These are phyloP conservation scores for Sebastes baramenuke DNA, from an alignment of 2,797 vertebrate species.

Conservation along the genomic window DNA sequence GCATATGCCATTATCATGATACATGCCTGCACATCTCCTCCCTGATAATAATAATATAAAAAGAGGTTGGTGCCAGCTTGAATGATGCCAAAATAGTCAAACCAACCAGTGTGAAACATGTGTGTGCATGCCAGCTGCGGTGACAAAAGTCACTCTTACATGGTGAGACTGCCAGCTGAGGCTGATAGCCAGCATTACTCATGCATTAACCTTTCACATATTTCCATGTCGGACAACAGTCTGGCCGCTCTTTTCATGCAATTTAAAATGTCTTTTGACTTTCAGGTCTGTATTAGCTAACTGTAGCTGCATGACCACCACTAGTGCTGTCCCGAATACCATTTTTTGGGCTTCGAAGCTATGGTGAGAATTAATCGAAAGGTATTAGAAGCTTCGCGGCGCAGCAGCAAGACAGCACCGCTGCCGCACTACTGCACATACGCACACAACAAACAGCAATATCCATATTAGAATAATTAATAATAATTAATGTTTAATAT, in stretches of 20 bases:
- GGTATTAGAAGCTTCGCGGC: no score
- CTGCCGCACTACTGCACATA: no score
- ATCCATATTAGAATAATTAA: no score
- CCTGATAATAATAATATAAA: conserved; percentile 1
- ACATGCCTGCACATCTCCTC: conserved; percentile 3
- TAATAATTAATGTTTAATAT: no score
- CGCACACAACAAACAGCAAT: no score
- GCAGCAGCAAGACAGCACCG: no score
- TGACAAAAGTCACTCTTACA: conserved; percentile 16
- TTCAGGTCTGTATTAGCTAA: background rate
- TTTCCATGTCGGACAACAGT: background rate
- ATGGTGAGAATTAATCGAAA: no score
- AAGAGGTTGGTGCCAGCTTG: background rate
- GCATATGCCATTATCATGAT: conserved; percentile 15
- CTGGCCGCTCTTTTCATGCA: background rate
- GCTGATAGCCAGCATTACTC: conserved; percentile 10
- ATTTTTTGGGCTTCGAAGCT: background rate
- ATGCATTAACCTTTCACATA: conserved; percentile 5
- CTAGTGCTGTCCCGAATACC: no score
- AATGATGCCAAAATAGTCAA: conserved; percentile 8
- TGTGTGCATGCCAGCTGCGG: conserved; percentile 7
- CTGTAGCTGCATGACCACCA: background rate
- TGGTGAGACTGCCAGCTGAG: conserved; percentile 22
- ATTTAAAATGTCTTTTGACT: conserved; percentile 23
- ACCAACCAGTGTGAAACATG: background rate